Evolutionary conservation across 1,140 invertebrate species (phyloP), one percentile per base, ranked within the genome.

Genomic region (Thalassaphorura encarpata): DNA sequence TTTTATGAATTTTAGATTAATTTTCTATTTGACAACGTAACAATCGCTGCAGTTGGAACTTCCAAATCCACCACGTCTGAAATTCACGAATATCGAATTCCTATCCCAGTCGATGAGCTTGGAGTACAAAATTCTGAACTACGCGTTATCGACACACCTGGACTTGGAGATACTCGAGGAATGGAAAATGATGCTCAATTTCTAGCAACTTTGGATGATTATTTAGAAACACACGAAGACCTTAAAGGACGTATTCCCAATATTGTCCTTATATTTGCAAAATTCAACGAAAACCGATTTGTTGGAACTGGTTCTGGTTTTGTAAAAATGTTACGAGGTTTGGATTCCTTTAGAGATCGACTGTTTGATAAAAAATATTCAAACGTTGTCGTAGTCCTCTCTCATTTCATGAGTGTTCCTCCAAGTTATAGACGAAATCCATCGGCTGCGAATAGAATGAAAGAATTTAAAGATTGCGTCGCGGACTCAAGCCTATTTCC

Each of bases 181-280:
- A 27, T 58, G n/a, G 49, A 58, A 24, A 42, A 58, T 28, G 48
- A 52, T 40, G 49, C 56, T 13, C 23, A 46, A 29, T 58, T 58
- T 27, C 28, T 58, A 11, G 49, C 56, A 2, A 52, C 56, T 3
- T 23, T 58, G 4, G 41, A 58, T 6, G 49, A 51, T 2, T 58
- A 52, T 23, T 33, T 58, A 23, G 3, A 5, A 23, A 52, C 18
- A 2, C 56, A 58, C 39, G 48, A 43, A 45, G 56, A 58, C 26
- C 49, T 58, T 15, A 31, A 36, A 13, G 31, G 42, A 8, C 18
- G 24, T n/a, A 33, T 51, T 39, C 56, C 56, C 3, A 52, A 52
- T 40, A 19, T 52, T 1, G 29, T 58, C 11, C 19, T 58, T 11
- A 3, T 52, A 15, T 43, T 51, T 21, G 13, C 18, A 11, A 31